These are phyloP conservation scores for Neostethus bicornis DNA, from an alignment of 2,797 vertebrate species.

Conservation along the genomic window DNA sequence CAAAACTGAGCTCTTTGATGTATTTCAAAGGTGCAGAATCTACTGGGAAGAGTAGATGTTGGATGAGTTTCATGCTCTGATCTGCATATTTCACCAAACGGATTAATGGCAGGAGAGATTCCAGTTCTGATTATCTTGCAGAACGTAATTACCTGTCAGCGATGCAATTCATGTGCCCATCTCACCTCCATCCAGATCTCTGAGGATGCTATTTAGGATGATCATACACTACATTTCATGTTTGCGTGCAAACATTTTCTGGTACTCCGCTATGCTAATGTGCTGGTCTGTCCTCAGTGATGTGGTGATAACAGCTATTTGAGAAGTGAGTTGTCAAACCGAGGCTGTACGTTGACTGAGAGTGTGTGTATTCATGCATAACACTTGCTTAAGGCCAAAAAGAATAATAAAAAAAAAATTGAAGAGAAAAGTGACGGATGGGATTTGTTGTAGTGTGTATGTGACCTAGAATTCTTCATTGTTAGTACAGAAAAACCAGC, in stretches of 20 bases:
- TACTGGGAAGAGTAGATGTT: slow-evolving; percentile 32
- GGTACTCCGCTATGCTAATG: not conserved
- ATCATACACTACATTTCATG: slow-evolving; percentile 1
- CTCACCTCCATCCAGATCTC: slow-evolving; percentile 7
- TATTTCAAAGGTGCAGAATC: slow-evolving; percentile 34
- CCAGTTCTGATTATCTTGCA: slow-evolving; percentile 45
- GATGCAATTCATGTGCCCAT: slow-evolving; percentile 11
- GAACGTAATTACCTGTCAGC: slow-evolving; percentile 42
- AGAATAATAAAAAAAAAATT: slow-evolving; percentile 5
- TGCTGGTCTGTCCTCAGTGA: slow-evolving; percentile 20
- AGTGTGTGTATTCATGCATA: slow-evolving; percentile 51
- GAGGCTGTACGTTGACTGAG: slow-evolving; percentile 43
- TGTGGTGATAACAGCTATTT: slow-evolving; percentile 42
- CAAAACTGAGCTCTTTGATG: slow-evolving; percentile 24
- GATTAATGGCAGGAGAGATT: slow-evolving; percentile 50
- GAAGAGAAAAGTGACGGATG: slow-evolving; percentile 42
- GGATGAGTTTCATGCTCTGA: slow-evolving; percentile 39
- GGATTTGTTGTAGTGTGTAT: slow-evolving; percentile 36
- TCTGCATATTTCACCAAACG: slow-evolving; percentile 44
- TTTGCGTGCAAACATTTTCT: not conserved
- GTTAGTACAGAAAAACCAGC: slow-evolving; percentile 38
- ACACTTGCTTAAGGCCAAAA: slow-evolving; percentile 47
- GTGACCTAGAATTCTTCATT: slow-evolving; percentile 51
- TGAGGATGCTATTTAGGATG: slow-evolving; percentile 1
- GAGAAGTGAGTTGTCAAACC: slow-evolving; percentile 56